Evolutionary conservation across 2,888 invertebrate genomes (phyloP).

Genomic region (Heliconius ismenius): DNA sequence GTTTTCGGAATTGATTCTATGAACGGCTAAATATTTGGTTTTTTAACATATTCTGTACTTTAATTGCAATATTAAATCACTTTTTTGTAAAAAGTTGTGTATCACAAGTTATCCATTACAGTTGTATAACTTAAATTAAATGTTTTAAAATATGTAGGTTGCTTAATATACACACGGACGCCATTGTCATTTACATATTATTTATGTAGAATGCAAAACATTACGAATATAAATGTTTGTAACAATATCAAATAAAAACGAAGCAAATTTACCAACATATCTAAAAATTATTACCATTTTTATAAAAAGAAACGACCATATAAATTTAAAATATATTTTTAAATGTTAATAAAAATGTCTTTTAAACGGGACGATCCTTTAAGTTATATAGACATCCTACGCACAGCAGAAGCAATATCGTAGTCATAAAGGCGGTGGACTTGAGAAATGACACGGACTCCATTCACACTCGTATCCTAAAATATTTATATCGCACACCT

Average conservation of each 20-base stretch:
- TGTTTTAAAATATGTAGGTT: background rate
- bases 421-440: conserved; percentile 66
- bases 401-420: conserved; percentile 58
- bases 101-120: background rate
- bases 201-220: conserved; percentile 4
- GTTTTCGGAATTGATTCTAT: background rate
- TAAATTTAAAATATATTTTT: conserved; percentile 30
- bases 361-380: conserved; percentile 42
- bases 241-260: background rate
- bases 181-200: background rate
- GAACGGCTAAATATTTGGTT: background rate
- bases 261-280: conserved; percentile 7
- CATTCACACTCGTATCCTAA: conserved; percentile 76
- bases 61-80: background rate
- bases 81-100: background rate
- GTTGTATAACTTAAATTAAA: background rate
- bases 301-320: conserved; percentile 8
- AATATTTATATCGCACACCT: conserved; percentile 60
- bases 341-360: conserved; percentile 41
- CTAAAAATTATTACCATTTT: conserved; percentile 12
- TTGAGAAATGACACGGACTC: conserved; percentile 60
- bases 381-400: conserved; percentile 52
- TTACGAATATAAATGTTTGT: background rate
- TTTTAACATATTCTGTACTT: background rate
- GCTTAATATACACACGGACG: background rate